A percentile compares a stretch with the other conserved stretches of the same genome.
Conservation (phyloP, 2,888 invertebrate genomes). For the Acleris laterana region DNA sequence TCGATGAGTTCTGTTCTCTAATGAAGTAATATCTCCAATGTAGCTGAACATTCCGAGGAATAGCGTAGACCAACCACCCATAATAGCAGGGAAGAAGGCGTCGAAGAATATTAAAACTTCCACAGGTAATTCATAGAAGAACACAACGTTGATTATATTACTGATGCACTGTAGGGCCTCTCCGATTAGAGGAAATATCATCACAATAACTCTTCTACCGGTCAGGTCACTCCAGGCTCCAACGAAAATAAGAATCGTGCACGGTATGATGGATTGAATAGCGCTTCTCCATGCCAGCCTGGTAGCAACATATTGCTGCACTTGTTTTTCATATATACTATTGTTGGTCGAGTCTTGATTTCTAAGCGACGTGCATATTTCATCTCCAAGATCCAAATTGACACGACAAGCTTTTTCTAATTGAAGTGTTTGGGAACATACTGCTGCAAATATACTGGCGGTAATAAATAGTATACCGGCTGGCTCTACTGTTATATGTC, state of each 20-base stretch:
- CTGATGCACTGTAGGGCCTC: slow-evolving; percentile 88
- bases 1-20: slow-evolving; percentile 88
- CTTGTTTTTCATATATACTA: slow-evolving; percentile 74
- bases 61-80: slow-evolving; percentile 91
- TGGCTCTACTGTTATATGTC: slow-evolving; percentile 52
- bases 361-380: slow-evolving; percentile 88
- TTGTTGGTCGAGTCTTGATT: slow-evolving; percentile 83
- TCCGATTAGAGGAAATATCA: slow-evolving; percentile 89
- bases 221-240: slow-evolving; percentile 88
- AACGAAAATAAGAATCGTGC: slow-evolving; percentile 88
- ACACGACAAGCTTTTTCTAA: slow-evolving; percentile 91
- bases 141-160: slow-evolving; percentile 88
- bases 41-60: slow-evolving; percentile 91
- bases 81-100: slow-evolving; percentile 87
- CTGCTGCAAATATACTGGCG: slow-evolving; percentile 72
- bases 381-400: slow-evolving; percentile 86
- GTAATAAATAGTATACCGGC: slow-evolving; percentile 46
- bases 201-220: slow-evolving; percentile 87
- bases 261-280: slow-evolving; percentile 89
- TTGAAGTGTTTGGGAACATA: slow-evolving; percentile 90
- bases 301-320: slow-evolving; percentile 87
- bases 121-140: slow-evolving; percentile 88
- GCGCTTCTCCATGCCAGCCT: slow-evolving; percentile 91
- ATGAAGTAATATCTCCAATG: slow-evolving; percentile 89
- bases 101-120: slow-evolving; percentile 88